phyloP scores from a whole-genome alignment of 2,888 invertebrate species.

The Stomorhina lunata region DNA sequence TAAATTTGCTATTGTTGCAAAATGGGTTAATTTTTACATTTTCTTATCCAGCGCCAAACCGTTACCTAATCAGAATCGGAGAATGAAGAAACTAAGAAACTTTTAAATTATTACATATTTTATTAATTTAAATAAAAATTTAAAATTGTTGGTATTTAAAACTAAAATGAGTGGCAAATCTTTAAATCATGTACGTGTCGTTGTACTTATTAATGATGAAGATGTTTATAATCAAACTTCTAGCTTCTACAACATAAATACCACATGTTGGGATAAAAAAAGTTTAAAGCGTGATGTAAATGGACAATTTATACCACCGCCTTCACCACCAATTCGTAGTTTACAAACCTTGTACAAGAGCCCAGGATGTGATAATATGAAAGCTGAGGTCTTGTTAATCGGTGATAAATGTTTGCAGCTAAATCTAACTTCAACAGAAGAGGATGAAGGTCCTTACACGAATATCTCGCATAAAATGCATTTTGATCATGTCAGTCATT shows the following conservation, averaged over 20 bases:
- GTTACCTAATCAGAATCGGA: background rate
- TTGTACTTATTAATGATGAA: conserved; percentile 14
- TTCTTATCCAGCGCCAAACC: background rate
- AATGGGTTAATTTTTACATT: background rate
- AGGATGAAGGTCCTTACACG: conserved; percentile 14
- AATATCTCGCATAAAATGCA: conserved; percentile 41
- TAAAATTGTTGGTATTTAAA: background rate
- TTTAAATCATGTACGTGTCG: conserved; percentile 42
- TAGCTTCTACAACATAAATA: background rate
- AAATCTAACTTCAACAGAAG: conserved; percentile 28
- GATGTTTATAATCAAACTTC: background rate
- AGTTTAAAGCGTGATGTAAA: background rate
- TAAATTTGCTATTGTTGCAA: background rate
- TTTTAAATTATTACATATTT: no score
- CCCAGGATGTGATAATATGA: conserved; percentile 7
- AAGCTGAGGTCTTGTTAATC: conserved; percentile 19
- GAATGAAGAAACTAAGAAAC: background rate
- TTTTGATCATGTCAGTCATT: conserved; percentile 26
- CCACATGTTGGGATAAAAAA: background rate
- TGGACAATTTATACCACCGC: background rate
- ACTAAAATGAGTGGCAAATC: conserved; percentile 2
- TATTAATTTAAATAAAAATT: background rate
- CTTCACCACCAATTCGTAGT: background rate
- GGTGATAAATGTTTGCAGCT: conserved; percentile 33
- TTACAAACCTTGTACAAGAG: background rate